Percentiles rank a stretch among this genome's conserved stretches.
These are phyloP conservation scores for Atrina japonica DNA, from an alignment of 2,888 invertebrate genomes.

Conservation along the genomic window DNA sequence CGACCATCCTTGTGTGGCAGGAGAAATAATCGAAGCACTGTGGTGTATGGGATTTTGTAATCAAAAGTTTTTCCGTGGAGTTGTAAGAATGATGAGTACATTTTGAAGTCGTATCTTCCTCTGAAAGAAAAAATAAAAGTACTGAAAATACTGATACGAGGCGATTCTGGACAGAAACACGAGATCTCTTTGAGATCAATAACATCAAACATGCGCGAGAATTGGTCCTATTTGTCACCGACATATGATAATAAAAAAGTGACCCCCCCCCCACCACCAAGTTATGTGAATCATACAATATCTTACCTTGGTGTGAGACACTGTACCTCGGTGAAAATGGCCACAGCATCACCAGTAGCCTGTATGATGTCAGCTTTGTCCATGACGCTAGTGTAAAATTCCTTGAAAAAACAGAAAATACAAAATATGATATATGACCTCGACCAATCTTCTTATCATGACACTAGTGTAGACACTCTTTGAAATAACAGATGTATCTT, in stretches of 20 bases:
- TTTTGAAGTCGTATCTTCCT: constrained; percentile 97
- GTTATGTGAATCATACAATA: no score
- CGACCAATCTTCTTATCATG: no score
- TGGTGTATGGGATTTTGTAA: constrained; percentile 99
- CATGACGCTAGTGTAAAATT: constrained; percentile 98
- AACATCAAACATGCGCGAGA: no score
- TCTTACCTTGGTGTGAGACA: constrained; percentile 96
- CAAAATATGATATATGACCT: no score
- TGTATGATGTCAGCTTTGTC: constrained; percentile 98
- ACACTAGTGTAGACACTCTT: no score
- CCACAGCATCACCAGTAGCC: constrained; percentile 98
- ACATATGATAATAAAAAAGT: no score
- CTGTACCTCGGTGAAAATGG: constrained; percentile 97
- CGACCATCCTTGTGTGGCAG: constrained; percentile 98
- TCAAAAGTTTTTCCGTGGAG: constrained; percentile 99
- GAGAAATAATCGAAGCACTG: constrained; percentile 95
- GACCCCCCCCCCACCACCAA: no score
- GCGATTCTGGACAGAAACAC: no score
- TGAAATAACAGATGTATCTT: no score
- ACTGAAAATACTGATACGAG: no score
- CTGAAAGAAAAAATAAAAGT: constrained; percentile 84
- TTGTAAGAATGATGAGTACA: constrained; percentile 94
- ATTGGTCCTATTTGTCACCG: no score
- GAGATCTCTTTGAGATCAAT: no score
- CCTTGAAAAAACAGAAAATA: constrained; percentile 82